Conservation (phyloP, 2,113 vertebrate species). For the Gorsachius goisagi region DNA sequence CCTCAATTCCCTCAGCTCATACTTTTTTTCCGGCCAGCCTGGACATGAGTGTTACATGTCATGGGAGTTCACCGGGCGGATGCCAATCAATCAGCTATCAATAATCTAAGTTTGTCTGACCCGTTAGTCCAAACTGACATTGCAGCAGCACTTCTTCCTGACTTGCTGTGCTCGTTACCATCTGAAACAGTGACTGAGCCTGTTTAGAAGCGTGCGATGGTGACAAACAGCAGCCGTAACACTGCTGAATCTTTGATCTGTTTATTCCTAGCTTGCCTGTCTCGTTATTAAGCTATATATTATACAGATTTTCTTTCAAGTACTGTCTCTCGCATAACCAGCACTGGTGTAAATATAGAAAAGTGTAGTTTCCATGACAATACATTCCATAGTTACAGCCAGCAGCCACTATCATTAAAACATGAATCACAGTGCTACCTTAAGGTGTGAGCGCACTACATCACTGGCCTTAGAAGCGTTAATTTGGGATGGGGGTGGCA, state of each 20-base stretch:
- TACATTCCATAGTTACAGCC: conserved; percentile 72
- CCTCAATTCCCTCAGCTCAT: conserved; percentile 35
- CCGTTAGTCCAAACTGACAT: conserved; percentile 42
- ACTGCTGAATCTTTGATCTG: conserved; percentile 29
- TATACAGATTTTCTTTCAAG: conserved; percentile 57
- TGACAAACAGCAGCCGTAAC: conserved; percentile 44
- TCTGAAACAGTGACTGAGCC: background rate
- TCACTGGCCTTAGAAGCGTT: conserved; percentile 54
- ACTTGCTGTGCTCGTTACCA: background rate
- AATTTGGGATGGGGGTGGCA: conserved; percentile 44
- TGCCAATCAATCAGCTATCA: conserved; percentile 36
- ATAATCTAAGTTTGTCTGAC: conserved; percentile 45
- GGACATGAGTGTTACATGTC: background rate
- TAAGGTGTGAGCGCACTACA: conserved; percentile 55
- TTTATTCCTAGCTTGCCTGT: conserved; percentile 42
- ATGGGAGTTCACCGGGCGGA: background rate
- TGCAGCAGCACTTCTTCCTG: background rate
- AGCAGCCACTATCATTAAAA: conserved; percentile 72
- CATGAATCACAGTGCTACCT: conserved; percentile 73
- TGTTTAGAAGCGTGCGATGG: background rate
- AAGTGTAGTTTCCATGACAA: conserved; percentile 75
- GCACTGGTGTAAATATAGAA: conserved; percentile 68
- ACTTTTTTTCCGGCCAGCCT: conserved; percentile 13
- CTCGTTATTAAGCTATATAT: conserved; percentile 56
- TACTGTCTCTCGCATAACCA: conserved; percentile 54